Evolutionary conservation across 2,888 invertebrate genomes (phyloP), one percentile per base, ranked within the genome.

Genomic region (Tyria jacobaeae): DNA sequence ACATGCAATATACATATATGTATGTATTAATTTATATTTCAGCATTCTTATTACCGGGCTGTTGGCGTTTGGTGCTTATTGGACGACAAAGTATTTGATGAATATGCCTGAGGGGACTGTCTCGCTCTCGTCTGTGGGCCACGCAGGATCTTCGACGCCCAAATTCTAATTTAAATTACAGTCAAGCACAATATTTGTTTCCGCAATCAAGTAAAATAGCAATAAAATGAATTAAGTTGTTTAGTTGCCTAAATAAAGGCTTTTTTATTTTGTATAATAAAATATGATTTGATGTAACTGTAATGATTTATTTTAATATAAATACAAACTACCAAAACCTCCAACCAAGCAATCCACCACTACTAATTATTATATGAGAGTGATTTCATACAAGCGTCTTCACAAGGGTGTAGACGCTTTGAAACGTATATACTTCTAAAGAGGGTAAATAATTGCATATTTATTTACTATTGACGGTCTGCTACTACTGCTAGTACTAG

Each of bases 21-120:
- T 21, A 21, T 41, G 24, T 17, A 25, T 31, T 14, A 12, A 25
- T 24, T 54, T 27, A 10, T 86, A 24, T 60, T 89, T 37, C 81
- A 92, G 92, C 65, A 76, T 92, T 55, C 67, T 92, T 3, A 78
- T 92, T 51, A 90, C 89, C 12, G 90, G 91, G 0, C 60, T 92
- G 37, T 64, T 92, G 57, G 90, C 89, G 2, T 89, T 91, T 25
- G 89, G 89, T 3, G 87, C 89, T 0, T 90, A 90, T 57, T 92
- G 88, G 85, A 83, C 83, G 9, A 84, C 87, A 3, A 86, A 84
- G 63, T 81, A 80, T 27, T 59, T 83, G 51, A 75, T 84, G 77
- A 71, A 50, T 47, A 56, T 69, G 67, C 67, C 76, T 6, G 68
- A 64, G 34, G 49, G 44, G 12, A 44, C 59, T 6, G 35, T 31